Conservation (phyloP, 1,140 invertebrate genomes). For the Andricus grossulariae region DNA sequence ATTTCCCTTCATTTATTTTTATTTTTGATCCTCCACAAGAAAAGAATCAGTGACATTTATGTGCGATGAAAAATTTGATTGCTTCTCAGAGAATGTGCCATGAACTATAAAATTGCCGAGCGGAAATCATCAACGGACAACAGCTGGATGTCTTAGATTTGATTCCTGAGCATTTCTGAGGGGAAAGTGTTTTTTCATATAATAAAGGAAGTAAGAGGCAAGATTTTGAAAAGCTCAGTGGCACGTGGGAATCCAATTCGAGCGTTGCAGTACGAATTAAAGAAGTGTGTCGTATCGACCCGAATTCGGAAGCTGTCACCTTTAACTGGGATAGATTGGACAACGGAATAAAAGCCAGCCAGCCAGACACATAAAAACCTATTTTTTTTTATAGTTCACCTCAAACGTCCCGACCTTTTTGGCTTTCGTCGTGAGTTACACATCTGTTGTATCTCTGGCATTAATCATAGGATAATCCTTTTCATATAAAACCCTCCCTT, state of each 20-base stretch:
- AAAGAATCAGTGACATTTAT: neutral
- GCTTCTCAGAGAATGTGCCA: conserved; percentile 12
- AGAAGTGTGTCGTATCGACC: neutral
- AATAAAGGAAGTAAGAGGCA: neutral
- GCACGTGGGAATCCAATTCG: conserved; percentile 1
- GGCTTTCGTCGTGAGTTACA: conserved; percentile 53
- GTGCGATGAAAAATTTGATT: conserved; percentile 14
- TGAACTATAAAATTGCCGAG: conserved; percentile 25
- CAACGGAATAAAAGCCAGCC: neutral
- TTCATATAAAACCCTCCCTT: conserved; percentile 48
- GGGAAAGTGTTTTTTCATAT: conserved; percentile 4
- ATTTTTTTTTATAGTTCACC: conserved; percentile 1
- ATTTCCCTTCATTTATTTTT: too few species aligned
- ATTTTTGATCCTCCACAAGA: neutral
- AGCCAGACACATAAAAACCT: conserved; percentile 27
- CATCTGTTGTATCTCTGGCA: conserved; percentile 63
- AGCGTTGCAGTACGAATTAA: neutral
- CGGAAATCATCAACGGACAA: conserved; percentile 8
- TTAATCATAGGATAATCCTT: conserved; percentile 68
- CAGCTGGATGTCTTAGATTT: conserved; percentile 21
- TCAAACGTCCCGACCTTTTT: conserved; percentile 33
- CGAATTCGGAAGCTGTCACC: conserved; percentile 15
- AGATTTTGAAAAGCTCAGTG: neutral
- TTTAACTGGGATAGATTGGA: conserved; percentile 9
- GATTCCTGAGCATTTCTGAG: neutral